These are phyloP conservation scores for Sebastes jordani DNA, from an alignment of 2,797 vertebrate species.

Conservation along the genomic window DNA sequence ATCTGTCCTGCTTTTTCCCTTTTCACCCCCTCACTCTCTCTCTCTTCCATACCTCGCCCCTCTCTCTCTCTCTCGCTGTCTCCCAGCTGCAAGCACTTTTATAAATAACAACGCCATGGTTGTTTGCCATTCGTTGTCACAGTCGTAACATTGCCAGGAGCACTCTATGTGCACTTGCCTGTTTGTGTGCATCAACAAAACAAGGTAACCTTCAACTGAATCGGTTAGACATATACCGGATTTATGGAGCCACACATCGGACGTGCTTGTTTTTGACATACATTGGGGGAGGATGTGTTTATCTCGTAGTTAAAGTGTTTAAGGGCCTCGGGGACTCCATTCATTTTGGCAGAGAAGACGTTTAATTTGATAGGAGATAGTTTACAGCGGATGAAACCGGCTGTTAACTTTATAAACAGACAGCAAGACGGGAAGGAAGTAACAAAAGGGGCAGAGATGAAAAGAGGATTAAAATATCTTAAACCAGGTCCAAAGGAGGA, in stretches of 20 bases:
- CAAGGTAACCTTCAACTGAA: conserved; percentile 65
- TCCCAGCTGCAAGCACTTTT: conserved; percentile 29
- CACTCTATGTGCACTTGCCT: conserved; percentile 21
- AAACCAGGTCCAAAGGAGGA: not conserved
- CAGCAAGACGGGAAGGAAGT: not conserved
- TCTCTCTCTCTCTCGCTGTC: not conserved
- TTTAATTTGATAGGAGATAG: conserved; percentile 44
- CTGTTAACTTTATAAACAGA: conserved; percentile 17
- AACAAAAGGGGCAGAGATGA: not conserved
- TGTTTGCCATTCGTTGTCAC: conserved; percentile 58
- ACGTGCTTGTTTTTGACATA: conserved; percentile 28
- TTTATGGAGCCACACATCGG: conserved; percentile 41
- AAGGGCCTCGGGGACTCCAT: conserved; percentile 14
- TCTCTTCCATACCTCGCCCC: not conserved
- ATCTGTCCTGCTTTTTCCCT: not conserved
- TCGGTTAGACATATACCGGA: conserved; percentile 28
- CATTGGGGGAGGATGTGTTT: conserved; percentile 10
- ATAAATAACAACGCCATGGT: conserved; percentile 49
- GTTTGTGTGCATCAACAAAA: conserved; percentile 52
- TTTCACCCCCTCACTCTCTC: not conserved
- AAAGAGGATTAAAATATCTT: not conserved
- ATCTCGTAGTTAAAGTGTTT: conserved; percentile 29
- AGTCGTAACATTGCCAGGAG: conserved; percentile 58
- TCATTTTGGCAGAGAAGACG: conserved; percentile 18
- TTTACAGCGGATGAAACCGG: conserved; percentile 20